Evolutionary conservation across 1,140 invertebrate genomes (phyloP).

Genomic region (Aporrectodea caliginosa): DNA sequence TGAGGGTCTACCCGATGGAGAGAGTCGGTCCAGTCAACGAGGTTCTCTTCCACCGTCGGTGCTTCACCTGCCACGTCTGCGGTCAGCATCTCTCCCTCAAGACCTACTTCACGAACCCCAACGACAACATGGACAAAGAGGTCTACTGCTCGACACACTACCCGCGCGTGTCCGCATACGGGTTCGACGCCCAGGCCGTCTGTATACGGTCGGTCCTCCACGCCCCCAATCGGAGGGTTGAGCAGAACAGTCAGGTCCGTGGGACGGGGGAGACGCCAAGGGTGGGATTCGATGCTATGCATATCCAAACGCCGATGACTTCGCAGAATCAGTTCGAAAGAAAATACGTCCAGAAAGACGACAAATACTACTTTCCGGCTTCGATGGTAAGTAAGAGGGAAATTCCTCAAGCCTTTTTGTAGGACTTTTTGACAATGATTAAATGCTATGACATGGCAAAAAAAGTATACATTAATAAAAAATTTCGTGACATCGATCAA

Average conservation of each 20-base stretch:
- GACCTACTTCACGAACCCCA: slow-evolving; percentile 97
- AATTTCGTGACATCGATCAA: too few relatives aligned
- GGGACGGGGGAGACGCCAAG: slow-evolving; percentile 63
- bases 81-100: slow-evolving; percentile 91
- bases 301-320: slow-evolving; percentile 64
- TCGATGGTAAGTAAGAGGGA: slow-evolving; percentile 46
- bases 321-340: slow-evolving; percentile 19
- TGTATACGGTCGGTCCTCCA: slow-evolving; percentile 67
- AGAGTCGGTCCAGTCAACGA: slow-evolving; percentile 91
- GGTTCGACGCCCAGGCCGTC: slow-evolving; percentile 76
- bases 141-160: slow-evolving; percentile 95
- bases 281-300: slow-evolving; percentile 75
- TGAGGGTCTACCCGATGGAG: slow-evolving; percentile 62
- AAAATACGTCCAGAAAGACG: slow-evolving; percentile 22
- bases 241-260: slow-evolving; percentile 43
- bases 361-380: slow-evolving; percentile 10
- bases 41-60: slow-evolving; percentile 94
- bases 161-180: slow-evolving; percentile 87
- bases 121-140: slow-evolving; percentile 91
- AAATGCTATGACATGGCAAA: too few relatives aligned
- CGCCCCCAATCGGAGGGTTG: slow-evolving; percentile 58
- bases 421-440: too few relatives aligned
- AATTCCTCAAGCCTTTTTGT: too few relatives aligned
- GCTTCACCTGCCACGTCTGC: slow-evolving; percentile 90
- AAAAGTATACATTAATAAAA: too few relatives aligned